phyloP scores from a whole-genome alignment of 2,888 invertebrate genomes.

The Branchellion lobata region DNA sequence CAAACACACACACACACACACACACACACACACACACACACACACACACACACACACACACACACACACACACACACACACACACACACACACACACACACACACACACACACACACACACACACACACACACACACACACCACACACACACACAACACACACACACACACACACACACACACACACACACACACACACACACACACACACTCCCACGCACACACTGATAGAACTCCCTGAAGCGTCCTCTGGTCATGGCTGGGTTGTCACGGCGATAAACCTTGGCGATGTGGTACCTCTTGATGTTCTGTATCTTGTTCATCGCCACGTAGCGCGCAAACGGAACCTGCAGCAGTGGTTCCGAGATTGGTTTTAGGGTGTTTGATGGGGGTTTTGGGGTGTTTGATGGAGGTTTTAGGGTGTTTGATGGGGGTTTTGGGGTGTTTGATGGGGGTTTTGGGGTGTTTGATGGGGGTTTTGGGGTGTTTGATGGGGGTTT shows the following conservation, averaged over 20 bases:
- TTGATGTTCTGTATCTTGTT: slow-evolving; percentile 89
- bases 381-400: too few relatives aligned
- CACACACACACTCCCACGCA: slow-evolving; percentile 67
- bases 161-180: not conserved
- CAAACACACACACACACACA: not conserved
- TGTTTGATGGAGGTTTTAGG: too few relatives aligned
- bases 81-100: not conserved
- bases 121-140: not conserved
- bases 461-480: too few relatives aligned
- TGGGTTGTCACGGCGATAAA: slow-evolving; percentile 95
- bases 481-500: too few relatives aligned
- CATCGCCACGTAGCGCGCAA: slow-evolving; percentile 96
- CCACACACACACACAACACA: not conserved
- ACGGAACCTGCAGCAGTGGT: slow-evolving; percentile 70
- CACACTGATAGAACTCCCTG: slow-evolving; percentile 98
- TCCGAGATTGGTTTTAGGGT: too few relatives aligned
- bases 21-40: not conserved
- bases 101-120: not conserved
- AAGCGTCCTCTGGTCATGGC: slow-evolving; percentile 93
- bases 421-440: too few relatives aligned
- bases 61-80: slow-evolving; percentile 70
- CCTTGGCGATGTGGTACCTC: slow-evolving; percentile 97
- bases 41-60: slow-evolving; percentile 63
- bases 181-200: not conserved
- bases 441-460: too few relatives aligned